Evolutionary conservation across 2,113 vertebrate genomes (phyloP).

Genomic region (Dolichallabes microphthalmus): DNA sequence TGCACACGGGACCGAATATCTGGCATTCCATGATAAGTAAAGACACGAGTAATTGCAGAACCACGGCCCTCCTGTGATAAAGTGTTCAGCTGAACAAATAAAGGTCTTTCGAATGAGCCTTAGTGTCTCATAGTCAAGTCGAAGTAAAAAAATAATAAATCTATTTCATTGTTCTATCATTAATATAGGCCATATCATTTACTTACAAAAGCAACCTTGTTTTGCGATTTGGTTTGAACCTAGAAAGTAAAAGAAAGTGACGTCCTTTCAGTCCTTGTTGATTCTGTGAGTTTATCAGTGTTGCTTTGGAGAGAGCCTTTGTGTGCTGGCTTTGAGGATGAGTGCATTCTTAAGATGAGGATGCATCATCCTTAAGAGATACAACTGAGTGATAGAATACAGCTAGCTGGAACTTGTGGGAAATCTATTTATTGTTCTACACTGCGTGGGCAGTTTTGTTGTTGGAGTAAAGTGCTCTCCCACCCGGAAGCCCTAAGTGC

Average conservation of each 20-base stretch:
- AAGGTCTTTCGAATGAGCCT: constrained; percentile 53
- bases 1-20: constrained; percentile 59
- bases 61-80: constrained; percentile 46
- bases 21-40: constrained; percentile 68
- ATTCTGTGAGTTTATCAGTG: constrained; percentile 30
- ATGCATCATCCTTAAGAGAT: constrained; percentile 48
- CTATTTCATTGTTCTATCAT: constrained; percentile 5
- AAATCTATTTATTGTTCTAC: constrained; percentile 8
- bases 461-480: neutral
- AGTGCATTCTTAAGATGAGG: constrained; percentile 46
- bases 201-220: neutral
- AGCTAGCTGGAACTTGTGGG: constrained; percentile 41
- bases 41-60: constrained; percentile 53
- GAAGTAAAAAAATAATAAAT: no score
- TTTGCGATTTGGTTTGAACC: constrained; percentile 6
- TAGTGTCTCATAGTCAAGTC: neutral
- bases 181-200: constrained; percentile 30
- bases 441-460: constrained; percentile 16
- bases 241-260: constrained; percentile 27
- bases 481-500: neutral
- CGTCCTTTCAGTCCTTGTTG: constrained; percentile 41
- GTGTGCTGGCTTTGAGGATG: constrained; percentile 38
- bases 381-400: constrained; percentile 34
- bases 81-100: constrained; percentile 66
- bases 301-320: constrained; percentile 31